These are phyloP conservation scores for Willowsia nigromaculata DNA, from an alignment of 2,888 invertebrate genomes.

Conservation along the genomic window DNA sequence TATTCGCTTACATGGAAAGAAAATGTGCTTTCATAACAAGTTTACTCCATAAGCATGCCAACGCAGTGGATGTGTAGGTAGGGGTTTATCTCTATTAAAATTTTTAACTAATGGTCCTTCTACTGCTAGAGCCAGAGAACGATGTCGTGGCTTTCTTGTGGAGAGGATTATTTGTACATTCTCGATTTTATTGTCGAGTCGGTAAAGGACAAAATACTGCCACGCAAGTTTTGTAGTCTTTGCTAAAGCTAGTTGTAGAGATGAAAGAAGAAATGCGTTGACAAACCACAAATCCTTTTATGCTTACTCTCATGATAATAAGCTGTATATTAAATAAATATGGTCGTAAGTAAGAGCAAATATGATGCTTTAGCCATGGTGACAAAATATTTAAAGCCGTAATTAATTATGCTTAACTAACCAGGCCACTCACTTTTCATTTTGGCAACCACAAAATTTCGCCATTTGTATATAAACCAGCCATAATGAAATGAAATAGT, in stretches of 20 bases:
- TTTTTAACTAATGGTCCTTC: neutral
- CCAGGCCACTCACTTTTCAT: neutral
- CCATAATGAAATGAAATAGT: neutral
- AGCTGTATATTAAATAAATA: no score
- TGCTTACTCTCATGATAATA: neutral
- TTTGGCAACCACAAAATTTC: neutral
- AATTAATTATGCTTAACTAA: conserved; percentile 17
- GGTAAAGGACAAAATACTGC: neutral
- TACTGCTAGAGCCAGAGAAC: neutral
- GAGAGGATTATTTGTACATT: neutral
- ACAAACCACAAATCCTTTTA: conserved; percentile 6
- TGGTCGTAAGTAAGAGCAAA: neutral
- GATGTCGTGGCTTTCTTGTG: neutral
- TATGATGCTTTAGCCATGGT: neutral
- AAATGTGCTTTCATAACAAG: neutral
- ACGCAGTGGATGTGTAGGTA: neutral
- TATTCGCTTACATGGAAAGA: neutral
- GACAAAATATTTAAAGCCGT: neutral
- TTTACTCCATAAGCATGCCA: neutral
- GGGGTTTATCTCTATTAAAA: neutral
- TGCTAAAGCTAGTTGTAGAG: neutral
- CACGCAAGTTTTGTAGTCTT: neutral
- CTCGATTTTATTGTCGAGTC: neutral
- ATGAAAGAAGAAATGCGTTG: neutral
- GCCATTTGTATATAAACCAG: neutral